These are phyloP conservation scores for Cossypha heuglini DNA, from an alignment of 2,797 vertebrate genomes.

Conservation along the genomic window DNA sequence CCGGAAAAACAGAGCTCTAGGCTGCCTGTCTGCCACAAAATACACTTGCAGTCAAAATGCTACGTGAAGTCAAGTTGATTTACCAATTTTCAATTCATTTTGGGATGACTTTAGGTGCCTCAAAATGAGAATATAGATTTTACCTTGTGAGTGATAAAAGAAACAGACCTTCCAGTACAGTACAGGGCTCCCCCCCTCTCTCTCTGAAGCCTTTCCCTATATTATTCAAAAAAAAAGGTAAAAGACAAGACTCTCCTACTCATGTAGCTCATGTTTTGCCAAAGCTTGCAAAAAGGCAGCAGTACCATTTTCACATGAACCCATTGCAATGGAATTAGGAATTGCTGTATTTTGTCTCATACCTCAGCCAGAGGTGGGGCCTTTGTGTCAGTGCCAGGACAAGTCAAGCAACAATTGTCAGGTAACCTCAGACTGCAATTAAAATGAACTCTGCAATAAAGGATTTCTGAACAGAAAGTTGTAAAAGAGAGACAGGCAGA, in stretches of 20 bases:
- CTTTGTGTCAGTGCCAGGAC: constrained; percentile 39
- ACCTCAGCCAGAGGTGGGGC: constrained; percentile 41
- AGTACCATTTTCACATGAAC: background rate
- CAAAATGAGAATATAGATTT: background rate
- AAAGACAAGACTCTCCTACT: background rate
- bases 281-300: background rate
- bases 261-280: background rate
- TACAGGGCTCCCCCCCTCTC: background rate
- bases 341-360: constrained; percentile 26
- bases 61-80: background rate
- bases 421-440: constrained; percentile 62
- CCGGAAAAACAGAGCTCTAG: background rate
- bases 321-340: background rate
- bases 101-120: background rate
- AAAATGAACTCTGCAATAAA: constrained; percentile 45
- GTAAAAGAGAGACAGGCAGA: background rate
- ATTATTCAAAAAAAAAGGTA: background rate
- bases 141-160: background rate
- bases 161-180: background rate
- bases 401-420: constrained; percentile 49
- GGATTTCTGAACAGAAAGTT: constrained; percentile 35
- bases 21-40: background rate
- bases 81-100: background rate
- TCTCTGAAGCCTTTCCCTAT: background rate
- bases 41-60: background rate